These are phyloP conservation scores for Hydrolagus colliei DNA, from an alignment of 2,797 vertebrate species.

Conservation along the genomic window DNA sequence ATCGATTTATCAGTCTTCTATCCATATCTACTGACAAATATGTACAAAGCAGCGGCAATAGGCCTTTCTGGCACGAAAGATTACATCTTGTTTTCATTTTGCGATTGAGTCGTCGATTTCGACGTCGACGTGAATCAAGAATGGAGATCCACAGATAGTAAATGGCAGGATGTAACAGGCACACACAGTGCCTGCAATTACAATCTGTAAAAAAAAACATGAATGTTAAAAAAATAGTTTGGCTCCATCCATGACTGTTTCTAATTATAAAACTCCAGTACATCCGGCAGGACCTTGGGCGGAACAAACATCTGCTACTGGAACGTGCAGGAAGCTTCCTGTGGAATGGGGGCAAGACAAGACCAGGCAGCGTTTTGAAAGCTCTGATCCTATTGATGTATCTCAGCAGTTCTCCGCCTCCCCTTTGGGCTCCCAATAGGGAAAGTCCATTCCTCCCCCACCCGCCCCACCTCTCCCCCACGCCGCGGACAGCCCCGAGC, in stretches of 20 bases:
- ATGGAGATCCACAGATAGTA: conserved; percentile 6
- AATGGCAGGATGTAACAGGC: conserved; percentile 19
- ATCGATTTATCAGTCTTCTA: no score
- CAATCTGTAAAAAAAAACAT: not conserved
- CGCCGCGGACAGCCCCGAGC: no score
- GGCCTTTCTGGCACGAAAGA: no score
- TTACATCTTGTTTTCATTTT: no score
- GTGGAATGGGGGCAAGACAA: not conserved
- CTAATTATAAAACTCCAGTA: conserved; percentile 21
- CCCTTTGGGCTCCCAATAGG: not conserved
- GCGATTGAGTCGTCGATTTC: no score
- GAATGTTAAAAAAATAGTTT: no score
- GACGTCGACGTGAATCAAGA: no score
- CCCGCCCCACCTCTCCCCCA: no score
- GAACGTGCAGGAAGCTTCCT: not conserved
- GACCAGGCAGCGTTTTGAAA: not conserved
- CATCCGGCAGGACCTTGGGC: conserved; percentile 11
- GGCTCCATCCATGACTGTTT: conserved; percentile 27
- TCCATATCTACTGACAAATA: no score
- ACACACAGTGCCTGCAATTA: not conserved
- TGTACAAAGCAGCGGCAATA: no score
- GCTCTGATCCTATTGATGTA: not conserved
- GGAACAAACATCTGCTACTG: conserved; percentile 1
- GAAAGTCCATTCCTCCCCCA: not conserved
- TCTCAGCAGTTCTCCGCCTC: no score